A percentile compares a stretch with the other conserved stretches of the same genome.
Evolutionary conservation across 2,797 vertebrate species (phyloP).

Genomic region (Ispidina picta): DNA sequence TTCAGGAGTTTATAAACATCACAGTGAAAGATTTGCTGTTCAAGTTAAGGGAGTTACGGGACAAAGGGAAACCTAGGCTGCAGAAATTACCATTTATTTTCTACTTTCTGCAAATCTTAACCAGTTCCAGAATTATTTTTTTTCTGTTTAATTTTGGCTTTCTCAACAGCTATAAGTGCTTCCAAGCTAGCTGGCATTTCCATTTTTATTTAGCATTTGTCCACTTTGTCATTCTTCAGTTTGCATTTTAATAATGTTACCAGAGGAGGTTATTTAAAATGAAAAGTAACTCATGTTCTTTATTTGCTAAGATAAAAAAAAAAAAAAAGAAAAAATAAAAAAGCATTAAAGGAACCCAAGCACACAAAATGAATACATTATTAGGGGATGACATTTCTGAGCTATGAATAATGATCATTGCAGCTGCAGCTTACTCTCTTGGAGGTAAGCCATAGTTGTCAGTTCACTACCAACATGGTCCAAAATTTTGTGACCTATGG

Average conservation of each 20-base stretch:
- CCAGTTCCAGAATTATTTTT: neutral
- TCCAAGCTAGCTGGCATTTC: neutral
- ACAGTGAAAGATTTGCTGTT: neutral
- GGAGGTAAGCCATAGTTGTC: neutral
- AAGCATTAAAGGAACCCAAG: neutral
- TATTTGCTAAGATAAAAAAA: neutral
- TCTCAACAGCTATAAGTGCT: neutral
- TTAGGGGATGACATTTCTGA: constrained; percentile 10
- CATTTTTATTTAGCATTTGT: neutral
- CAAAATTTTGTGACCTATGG: neutral
- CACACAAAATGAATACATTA: neutral
- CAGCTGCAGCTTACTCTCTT: neutral
- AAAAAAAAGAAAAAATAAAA: no score
- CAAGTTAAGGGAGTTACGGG: neutral
- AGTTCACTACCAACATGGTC: neutral
- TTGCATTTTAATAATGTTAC: constrained; percentile 36
- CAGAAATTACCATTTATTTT: neutral
- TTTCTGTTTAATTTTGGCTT: neutral
- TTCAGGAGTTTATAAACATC: neutral
- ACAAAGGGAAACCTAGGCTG: neutral
- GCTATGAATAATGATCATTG: neutral
- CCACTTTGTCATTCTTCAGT: neutral
- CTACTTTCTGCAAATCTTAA: neutral
- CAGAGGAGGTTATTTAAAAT: neutral
- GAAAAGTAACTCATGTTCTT: constrained; percentile 8